Base-by-base conservation (phyloP, 1,140 invertebrate genomes). In the Cotesia vestalis region DNA sequence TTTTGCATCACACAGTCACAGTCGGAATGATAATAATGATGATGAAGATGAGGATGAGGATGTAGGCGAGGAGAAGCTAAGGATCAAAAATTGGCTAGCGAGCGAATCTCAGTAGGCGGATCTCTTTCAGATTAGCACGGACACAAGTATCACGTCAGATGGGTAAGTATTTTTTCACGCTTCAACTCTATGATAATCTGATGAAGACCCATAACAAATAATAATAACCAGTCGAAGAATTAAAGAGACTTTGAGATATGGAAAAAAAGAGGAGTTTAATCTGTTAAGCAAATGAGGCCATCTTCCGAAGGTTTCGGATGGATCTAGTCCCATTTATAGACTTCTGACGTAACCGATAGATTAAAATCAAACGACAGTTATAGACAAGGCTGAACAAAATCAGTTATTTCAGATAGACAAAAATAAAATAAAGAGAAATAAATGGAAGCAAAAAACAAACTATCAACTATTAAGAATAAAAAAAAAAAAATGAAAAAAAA, bases 401-500 rank as follows among this genome's bases (percentile, higher is more conserved):
- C 40, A 9, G 40, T 46, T 46, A 46, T 46, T 46, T 46, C 40
- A 46, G 40, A 46, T 46, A 46, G 40, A 46, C 40, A 46, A 46
- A 46, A 46, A 46, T 46, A 46, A 46, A 46, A 46, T 46, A 46
- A 46, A 46, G 40, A 46, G 40, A 46, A 46, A 11, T 46, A 46
- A 46, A 46, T n/a, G 53, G n/a, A 59, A 40, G 12, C 55, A 38
- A 40, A 60, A 60, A 46, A 62, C 9, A 51, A 12, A 35, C 4
- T 36, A 60, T 40, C 9, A 8, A 60, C 4, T 63, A 38, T n/a
- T 5, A 35, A 60, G 35, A 36, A 27, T 27, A 70, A 62, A 70
- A 70, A 51, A 51, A 5, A 62, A 62, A 59, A 70, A 71, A 70
- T 46, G 46, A 34, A 71, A 71, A 71, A 62, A 20, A 35, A 8